Evolutionary conservation across 2,797 vertebrate genomes (phyloP), one percentile per base, ranked within the genome.

Genomic region (Tokudaia tokunoshimensis): DNA sequence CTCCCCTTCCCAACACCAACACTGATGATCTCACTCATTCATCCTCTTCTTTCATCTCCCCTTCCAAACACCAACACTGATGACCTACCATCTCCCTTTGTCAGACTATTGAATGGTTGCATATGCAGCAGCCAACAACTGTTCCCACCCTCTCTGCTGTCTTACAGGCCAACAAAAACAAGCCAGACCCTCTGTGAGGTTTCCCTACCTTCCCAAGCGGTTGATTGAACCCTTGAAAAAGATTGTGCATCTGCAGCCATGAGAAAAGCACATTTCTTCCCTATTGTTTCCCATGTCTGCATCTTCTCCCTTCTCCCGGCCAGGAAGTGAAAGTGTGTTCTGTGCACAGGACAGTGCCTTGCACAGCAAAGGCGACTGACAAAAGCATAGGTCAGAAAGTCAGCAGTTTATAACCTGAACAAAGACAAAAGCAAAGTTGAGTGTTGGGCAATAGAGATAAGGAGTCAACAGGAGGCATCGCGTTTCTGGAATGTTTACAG

Each of bases 371-470:
- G n/a, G 31, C 74, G 41, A 78, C 88, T 76, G 57, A 50, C 19
- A 91, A 96, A 50, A 75, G 63, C 37, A 78, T 44, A 31, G 61
- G n/a, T 31, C 70, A 86, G 78, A 47, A 80, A 93, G 70, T 78
- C 85, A 72, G 10, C 29, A 14, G 10, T 91, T 86, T 89, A 83
- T n/a, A 79, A 34, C 19, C 75, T 20, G 22, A 72, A 61, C 79
- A 76, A 74, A 55, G 29, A 85, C 84, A 95, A 92, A 94, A 65
- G 80, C 63, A 34, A 89, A 26, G 34, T 31, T 70, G 76, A 92
- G 63, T 72, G 47, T 81, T 50, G 55, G 75, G 57, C 31, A 37
- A 41, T 3, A 31, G 3, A 92, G 29, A 72, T 78, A 19, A 80
- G 4, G 10, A 86, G 84, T 41, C 55, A 78, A 31, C 47, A 93